Percentiles rank a stretch among this genome's conserved stretches.
Conservation (phyloP, 2,888 invertebrate species). For the Luperina testacea region DNA sequence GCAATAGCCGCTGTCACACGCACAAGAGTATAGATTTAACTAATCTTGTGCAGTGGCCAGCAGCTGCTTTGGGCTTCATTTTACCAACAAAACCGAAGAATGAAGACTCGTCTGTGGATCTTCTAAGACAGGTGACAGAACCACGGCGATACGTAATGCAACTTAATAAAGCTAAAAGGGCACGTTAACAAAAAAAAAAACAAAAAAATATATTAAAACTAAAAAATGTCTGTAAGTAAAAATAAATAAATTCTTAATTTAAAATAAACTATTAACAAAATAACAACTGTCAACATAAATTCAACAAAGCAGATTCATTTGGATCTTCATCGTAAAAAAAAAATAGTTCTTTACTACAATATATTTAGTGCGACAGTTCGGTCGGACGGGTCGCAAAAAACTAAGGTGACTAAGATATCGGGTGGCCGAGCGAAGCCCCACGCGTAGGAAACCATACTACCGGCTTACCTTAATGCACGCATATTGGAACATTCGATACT, state of each 20-base stretch:
- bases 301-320: constrained; percentile 16
- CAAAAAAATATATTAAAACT: constrained; percentile 5
- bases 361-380: constrained; percentile 46
- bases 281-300: constrained; percentile 40
- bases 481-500: constrained; percentile 72
- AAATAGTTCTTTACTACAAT: constrained; percentile 13
- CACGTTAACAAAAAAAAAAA: constrained; percentile 16
- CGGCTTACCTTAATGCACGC: constrained; percentile 81
- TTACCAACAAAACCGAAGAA: constrained; percentile 59
- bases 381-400: constrained; percentile 72
- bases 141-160: constrained; percentile 37
- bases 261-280: constrained; percentile 18
- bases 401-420: constrained; percentile 63
- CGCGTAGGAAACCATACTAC: constrained; percentile 86
- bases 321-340: constrained; percentile 17
- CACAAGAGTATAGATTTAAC: constrained; percentile 96
- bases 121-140: constrained; percentile 57
- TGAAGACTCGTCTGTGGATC: constrained; percentile 67
- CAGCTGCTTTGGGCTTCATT: constrained; percentile 97
- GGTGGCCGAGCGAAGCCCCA: constrained; percentile 67
- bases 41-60: constrained; percentile 99
- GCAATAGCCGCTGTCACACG: constrained; percentile 99
- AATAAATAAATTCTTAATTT: not conserved
- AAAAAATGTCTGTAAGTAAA: not conserved
- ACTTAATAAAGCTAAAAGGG: constrained; percentile 50